These are phyloP conservation scores for Dryocosmus kuriphilus DNA, from an alignment of 2,888 invertebrate genomes.

Conservation along the genomic window DNA sequence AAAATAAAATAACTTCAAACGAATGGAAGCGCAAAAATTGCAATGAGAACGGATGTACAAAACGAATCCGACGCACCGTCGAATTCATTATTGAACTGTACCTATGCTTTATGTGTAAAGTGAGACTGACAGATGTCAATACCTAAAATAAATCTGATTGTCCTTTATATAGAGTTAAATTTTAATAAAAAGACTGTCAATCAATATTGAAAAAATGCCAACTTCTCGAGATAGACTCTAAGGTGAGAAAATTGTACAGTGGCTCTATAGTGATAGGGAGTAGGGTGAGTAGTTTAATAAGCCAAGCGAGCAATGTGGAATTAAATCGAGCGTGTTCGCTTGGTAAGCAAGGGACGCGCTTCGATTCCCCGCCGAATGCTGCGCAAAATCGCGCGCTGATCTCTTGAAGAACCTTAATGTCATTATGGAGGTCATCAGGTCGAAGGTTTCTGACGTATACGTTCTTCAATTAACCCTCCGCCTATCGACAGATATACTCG, in stretches of 20 bases:
- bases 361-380: slow-evolving; percentile 32
- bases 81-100: no score
- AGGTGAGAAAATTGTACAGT: slow-evolving; percentile 13
- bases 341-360: slow-evolving; percentile 7
- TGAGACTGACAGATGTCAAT: no score
- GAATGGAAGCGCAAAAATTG: no score
- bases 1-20: no score
- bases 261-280: background rate
- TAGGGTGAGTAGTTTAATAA: slow-evolving; percentile 6
- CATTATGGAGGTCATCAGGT: slow-evolving; percentile 65
- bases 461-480: slow-evolving; percentile 71
- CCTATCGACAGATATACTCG: slow-evolving; percentile 65
- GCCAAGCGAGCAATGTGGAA: background rate
- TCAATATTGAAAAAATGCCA: background rate
- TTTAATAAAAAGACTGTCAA: background rate
- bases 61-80: no score
- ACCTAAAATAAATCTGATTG: no score
- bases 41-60: no score
- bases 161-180: no score
- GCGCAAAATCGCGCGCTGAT: slow-evolving; percentile 33
- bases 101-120: no score
- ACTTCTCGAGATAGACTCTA: background rate
- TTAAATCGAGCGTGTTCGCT: slow-evolving; percentile 23
- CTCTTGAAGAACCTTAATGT: slow-evolving; percentile 61
- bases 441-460: slow-evolving; percentile 65